Evolutionary conservation across 2,888 invertebrate genomes (phyloP), one percentile per base, ranked within the genome.

Genomic region (Lordiphosa fenestrarum): DNA sequence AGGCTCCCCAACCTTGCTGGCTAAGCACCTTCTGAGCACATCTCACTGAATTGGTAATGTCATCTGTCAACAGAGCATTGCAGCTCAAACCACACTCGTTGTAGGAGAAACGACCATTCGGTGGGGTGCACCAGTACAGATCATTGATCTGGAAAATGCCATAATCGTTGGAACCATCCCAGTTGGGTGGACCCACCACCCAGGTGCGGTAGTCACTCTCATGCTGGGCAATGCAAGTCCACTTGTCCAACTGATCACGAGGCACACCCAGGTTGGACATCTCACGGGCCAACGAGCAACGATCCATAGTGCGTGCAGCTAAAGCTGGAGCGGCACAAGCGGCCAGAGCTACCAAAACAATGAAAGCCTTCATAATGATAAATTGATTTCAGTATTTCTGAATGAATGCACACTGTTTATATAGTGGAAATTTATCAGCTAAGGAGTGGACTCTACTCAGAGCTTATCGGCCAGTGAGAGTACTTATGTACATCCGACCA

Each of bases 101-200:
- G 63, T 66, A 46, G 1, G 84, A 80, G 13, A 50, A 61, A 5
- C 65, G 57, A 23, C 73, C 70, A 21, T 47, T 4, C 0, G 81
- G 65, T 59, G 10, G 69, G 15, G 70, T 53, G 50, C 88, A 88
- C 88, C 88, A 88, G 54, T 77, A 88, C 15, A 63, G 66, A 52
- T 87, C 74, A 58, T 88, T 88, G 41, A 88, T 83, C 66, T 88
- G 88, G 59, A 88, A 87, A 35, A 88, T 69, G 38, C 87, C 88
- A 25, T 73, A 89, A 66, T 90, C 90, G 6, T 71, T 66, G 49
- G 87, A 85, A 0, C 91, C 91, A 66, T 92, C 89, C 1, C 65
- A 60, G 71, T 91, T 91, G 0, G 87, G 47, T 0, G 84, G 87
- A 0, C 91, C 90, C 33, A 89, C 83, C 1, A 87, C 88, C 12